phyloP scores from a whole-genome alignment of 2,888 invertebrate species.

The Micoletzkya japonica region DNA sequence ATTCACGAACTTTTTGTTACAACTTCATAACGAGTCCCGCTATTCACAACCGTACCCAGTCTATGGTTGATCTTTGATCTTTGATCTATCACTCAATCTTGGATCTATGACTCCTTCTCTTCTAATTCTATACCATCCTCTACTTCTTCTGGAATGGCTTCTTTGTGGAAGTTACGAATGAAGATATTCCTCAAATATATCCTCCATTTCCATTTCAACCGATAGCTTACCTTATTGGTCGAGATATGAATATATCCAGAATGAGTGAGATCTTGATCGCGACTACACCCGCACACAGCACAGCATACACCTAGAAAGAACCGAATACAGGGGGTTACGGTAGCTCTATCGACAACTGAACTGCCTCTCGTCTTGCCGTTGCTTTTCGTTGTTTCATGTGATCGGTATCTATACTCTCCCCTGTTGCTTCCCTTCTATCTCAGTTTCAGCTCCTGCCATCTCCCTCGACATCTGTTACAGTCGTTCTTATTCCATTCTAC shows the following conservation, averaged over 20 bases:
- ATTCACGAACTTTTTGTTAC: too few relatives aligned
- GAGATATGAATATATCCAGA: constrained; percentile 51
- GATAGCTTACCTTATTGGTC: constrained; percentile 46
- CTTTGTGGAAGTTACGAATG: constrained; percentile 7
- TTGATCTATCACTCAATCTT: background rate
- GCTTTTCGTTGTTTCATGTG: too few relatives aligned
- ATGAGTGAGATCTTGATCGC: constrained; percentile 50
- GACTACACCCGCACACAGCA: constrained; percentile 47
- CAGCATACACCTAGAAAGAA: constrained; percentile 49
- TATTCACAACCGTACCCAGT: background rate
- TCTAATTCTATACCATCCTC: constrained; percentile 18
- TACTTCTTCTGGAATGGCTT: constrained; percentile 1
- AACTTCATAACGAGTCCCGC: background rate
- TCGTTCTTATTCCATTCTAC: background rate
- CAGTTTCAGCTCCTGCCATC: background rate
- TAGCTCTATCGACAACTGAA: background rate
- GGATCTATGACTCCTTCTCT: background rate
- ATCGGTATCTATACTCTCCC: background rate
- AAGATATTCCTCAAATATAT: constrained; percentile 4
- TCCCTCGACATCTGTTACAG: too few relatives aligned
- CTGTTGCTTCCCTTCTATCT: background rate
- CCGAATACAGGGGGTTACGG: background rate
- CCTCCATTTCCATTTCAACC: background rate
- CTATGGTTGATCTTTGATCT: too few relatives aligned
- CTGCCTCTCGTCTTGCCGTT: background rate